Base-by-base conservation (phyloP, 2,888 invertebrate genomes). In the Melanostoma mellinum region DNA sequence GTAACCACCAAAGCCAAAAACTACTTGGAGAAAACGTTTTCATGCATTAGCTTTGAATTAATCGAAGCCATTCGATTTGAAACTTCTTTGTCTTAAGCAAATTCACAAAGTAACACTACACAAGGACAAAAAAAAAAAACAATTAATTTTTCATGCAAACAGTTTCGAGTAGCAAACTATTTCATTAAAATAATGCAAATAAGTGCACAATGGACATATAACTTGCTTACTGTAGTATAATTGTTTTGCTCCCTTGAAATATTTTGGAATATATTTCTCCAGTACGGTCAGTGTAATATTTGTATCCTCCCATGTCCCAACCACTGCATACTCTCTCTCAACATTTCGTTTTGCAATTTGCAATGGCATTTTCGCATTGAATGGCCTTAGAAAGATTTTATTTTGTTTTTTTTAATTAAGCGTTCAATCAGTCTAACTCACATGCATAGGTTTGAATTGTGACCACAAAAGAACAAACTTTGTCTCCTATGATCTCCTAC, bases 391-490 rank as follows among this genome's bases (percentile, higher is more conserved):
- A 87, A 58, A 40, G 2, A 56, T 36, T 63, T 44, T 35, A 52
- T n/a, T 10, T 10, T 42, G 8, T 56, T 42, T 56, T 48, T 48
- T 55, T 42, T 38, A 6, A 67, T 58, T 36, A 6, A 42, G 53
- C 38, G 9, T 20, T 20, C 48, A 10, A 46, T 0, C 9, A 48
- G n/a, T 56, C 86, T 38, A 71, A 88, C 95, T 93, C 90, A 96
- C 96, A 94, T 95, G 95, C 96, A 96, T 86, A 95, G 94, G 55
- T 86, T 85, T 74, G 95, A 94, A 87, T 96, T 95, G 90, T 97
- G 97, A 2, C 97, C 97, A 89, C 97, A 97, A 92, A 97, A 97
- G 92, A 97, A 97, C 87, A 97, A 93, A 0, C 96, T 95, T 89
- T 97, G 97, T 33, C 97, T 92, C 63, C 97, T 93, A 90, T 97